Percentiles rank a stretch among this genome's conserved stretches.
phyloP scores from a whole-genome alignment of 2,113 vertebrate species.

The Pituophis catenifer region DNA sequence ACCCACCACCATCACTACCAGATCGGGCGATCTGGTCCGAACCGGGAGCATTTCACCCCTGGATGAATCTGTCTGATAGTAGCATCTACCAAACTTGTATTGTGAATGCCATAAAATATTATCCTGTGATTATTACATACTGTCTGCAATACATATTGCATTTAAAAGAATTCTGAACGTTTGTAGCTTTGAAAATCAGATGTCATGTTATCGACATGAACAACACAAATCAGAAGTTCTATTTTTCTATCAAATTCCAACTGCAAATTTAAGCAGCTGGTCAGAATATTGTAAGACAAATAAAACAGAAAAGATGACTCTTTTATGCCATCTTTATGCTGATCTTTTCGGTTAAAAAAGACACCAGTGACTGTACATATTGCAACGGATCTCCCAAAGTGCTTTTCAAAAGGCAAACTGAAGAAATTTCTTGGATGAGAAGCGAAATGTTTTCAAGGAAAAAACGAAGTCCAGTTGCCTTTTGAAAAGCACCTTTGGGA shows the following conservation, averaged over 20 bases:
- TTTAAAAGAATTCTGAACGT: slow-evolving; percentile 1
- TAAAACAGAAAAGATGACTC: not conserved
- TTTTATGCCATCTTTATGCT: not conserved
- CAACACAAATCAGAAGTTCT: not conserved
- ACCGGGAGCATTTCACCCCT: not conserved
- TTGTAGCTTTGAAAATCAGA: not conserved
- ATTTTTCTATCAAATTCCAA: not conserved
- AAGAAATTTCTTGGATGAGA: not conserved
- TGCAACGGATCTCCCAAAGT: not conserved
- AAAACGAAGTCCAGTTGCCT: not conserved
- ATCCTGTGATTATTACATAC: not conserved
- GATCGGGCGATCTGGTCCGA: too few species aligned
- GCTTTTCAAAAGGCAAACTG: not conserved
- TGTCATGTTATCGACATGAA: not conserved
- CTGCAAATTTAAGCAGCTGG: not conserved
- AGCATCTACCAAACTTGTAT: not conserved
- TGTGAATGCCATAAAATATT: not conserved
- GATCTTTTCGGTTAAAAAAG: not conserved
- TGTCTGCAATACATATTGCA: not conserved
- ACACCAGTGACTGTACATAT: not conserved
- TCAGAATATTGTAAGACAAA: not conserved
- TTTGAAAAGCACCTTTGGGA: not conserved
- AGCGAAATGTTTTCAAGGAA: not conserved
- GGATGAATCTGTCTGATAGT: not conserved
- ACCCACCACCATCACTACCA: too few species aligned